Evolutionary conservation across 1,140 invertebrate species (phyloP).

Genomic region (Bombus turneri): DNA sequence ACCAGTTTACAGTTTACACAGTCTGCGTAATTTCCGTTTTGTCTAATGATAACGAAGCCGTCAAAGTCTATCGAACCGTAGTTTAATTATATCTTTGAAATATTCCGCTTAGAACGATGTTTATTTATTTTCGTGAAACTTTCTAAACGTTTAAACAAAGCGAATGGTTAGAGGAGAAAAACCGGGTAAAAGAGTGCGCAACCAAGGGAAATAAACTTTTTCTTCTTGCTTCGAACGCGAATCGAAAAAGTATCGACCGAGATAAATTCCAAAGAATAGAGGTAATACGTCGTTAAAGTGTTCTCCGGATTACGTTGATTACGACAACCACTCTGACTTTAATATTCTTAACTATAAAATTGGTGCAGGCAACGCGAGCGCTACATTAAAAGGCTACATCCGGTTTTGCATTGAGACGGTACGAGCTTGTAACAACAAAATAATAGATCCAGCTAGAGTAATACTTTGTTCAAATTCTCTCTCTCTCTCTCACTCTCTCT

Average conservation of each 20-base stretch:
- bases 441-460: not conserved
- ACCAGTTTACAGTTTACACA: not conserved
- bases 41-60: conserved; percentile 2
- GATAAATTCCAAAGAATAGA: not conserved
- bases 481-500: not conserved
- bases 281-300: conserved; percentile 6
- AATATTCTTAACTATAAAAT: conserved; percentile 76
- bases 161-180: not conserved
- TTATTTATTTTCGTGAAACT: not conserved
- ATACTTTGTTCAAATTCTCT: not conserved
- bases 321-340: conserved; percentile 49
- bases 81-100: conserved; percentile 5
- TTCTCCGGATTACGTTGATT: not conserved
- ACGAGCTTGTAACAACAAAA: not conserved
- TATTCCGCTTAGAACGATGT: not conserved
- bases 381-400: conserved; percentile 41
- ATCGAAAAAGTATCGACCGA: not conserved
- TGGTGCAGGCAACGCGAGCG: conserved; percentile 36
- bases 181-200: not conserved
- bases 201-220: not conserved
- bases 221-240: not conserved
- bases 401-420: conserved; percentile 40
- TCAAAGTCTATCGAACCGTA: not conserved
- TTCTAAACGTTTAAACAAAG: not conserved
- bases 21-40: not conserved